A percentile compares a stretch with the other conserved stretches of the same genome.
These are phyloP conservation scores for Anastrepha ludens DNA, from an alignment of 1,140 invertebrate species.

Conservation along the genomic window DNA sequence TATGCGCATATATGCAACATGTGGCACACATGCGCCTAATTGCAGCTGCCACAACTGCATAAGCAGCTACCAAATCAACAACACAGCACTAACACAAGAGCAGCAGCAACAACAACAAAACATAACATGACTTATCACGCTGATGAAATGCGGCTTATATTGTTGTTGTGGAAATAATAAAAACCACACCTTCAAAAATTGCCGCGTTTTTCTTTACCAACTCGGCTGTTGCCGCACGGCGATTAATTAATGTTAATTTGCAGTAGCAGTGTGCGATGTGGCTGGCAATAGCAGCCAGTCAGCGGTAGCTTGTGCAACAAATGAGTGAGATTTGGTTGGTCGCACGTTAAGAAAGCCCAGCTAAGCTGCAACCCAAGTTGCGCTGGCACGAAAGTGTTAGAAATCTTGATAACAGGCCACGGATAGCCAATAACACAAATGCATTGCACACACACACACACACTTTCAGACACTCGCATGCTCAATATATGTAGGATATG, in stretches of 20 bases:
- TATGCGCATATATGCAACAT: background rate
- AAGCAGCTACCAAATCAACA: constrained; percentile 5
- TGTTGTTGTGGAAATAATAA: background rate
- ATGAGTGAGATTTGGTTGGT: background rate
- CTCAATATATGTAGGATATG: background rate
- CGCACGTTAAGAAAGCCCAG: background rate
- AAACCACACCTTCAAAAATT: background rate
- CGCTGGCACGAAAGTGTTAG: background rate
- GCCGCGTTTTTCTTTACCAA: background rate
- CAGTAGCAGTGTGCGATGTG: background rate
- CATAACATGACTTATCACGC: background rate
- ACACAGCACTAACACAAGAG: too few species aligned
- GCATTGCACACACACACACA: background rate
- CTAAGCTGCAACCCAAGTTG: too few species aligned
- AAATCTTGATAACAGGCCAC: background rate
- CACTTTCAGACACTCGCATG: background rate
- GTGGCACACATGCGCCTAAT: background rate
- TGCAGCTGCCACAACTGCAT: background rate
- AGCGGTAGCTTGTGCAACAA: background rate
- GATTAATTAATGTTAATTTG: constrained; percentile 5
- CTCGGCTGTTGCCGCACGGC: background rate
- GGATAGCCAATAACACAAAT: background rate
- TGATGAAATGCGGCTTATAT: background rate
- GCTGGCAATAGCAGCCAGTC: background rate
- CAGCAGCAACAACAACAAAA: background rate